phyloP scores from a whole-genome alignment of 2,888 invertebrate species.

The Amphipoea oculea region DNA sequence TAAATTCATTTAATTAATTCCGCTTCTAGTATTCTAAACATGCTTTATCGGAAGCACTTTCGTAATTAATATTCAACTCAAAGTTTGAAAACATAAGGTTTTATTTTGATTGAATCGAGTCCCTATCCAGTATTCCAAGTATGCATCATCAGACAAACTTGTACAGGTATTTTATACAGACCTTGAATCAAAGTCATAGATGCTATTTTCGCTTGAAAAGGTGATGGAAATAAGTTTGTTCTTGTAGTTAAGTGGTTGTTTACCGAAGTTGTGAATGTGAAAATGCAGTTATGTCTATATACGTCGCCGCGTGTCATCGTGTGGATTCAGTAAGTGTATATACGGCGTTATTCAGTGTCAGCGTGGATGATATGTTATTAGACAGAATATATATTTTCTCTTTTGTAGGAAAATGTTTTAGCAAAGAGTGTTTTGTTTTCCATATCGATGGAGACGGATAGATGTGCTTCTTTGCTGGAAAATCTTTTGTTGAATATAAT shows the following conservation, averaged over 20 bases:
- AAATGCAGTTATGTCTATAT: conserved; percentile 64
- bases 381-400: not conserved
- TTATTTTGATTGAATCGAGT: conserved; percentile 23
- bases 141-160: conserved; percentile 34
- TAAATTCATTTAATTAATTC: conserved; percentile 19
- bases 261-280: conserved; percentile 56
- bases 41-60: conserved; percentile 11
- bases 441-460: not conserved
- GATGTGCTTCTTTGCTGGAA: not conserved
- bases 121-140: conserved; percentile 16
- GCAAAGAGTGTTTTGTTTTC: conserved; percentile 14
- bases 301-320: conserved; percentile 40
- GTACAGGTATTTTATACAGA: not conserved
- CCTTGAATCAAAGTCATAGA: not conserved
- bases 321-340: conserved; percentile 30
- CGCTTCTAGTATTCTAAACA: conserved; percentile 11
- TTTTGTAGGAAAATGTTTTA: conserved; percentile 8
- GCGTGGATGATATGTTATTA: conserved; percentile 3
- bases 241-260: conserved; percentile 47
- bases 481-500: not conserved
- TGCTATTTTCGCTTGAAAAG: conserved; percentile 1
- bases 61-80: conserved; percentile 21
- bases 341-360: conserved; percentile 14
- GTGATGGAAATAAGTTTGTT: not conserved
- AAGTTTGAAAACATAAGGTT: not conserved